Percentiles rank a stretch among this genome's conserved stretches.
Conservation (phyloP, 2,888 invertebrate genomes). For the Drosophila helvetica region DNA sequence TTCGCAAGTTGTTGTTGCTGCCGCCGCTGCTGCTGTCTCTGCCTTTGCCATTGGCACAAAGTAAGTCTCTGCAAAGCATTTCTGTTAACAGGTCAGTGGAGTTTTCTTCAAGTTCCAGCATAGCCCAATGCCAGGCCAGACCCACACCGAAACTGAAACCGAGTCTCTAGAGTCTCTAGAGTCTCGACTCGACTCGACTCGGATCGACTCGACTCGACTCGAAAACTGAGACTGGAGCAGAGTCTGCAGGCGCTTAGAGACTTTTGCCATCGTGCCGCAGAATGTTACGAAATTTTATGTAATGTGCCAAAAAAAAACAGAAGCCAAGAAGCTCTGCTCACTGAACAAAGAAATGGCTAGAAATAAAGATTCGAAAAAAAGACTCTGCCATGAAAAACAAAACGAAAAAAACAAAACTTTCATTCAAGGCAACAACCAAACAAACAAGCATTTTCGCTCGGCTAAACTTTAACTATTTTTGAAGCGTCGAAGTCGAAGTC, state of each 20-base stretch:
- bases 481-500: slow-evolving; percentile 3
- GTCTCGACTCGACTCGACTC: too few relatives aligned
- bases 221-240: slow-evolving; percentile 6
- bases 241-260: slow-evolving; percentile 57
- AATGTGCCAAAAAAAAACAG: slow-evolving; percentile 67
- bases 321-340: slow-evolving; percentile 8
- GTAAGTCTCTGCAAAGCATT: slow-evolving; percentile 71
- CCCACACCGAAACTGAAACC: slow-evolving; percentile 34
- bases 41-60: slow-evolving; percentile 48
- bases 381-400: slow-evolving; percentile 51
- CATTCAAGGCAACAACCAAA: slow-evolving; percentile 49
- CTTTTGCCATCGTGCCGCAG: slow-evolving; percentile 62
- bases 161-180: slow-evolving; percentile 5
- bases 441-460: slow-evolving; percentile 50
- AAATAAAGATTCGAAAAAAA: slow-evolving; percentile 30
- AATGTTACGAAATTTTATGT: slow-evolving; percentile 79
- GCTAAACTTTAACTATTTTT: slow-evolving; percentile 53
- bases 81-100: slow-evolving; percentile 78
- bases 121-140: slow-evolving; percentile 49
- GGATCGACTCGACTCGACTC: not conserved
- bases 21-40: slow-evolving; percentile 3
- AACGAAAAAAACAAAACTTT: slow-evolving; percentile 59
- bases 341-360: slow-evolving; percentile 20
- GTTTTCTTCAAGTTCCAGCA: slow-evolving; percentile 78
- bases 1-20: slow-evolving; percentile 55